Evolutionary conservation across 2,888 invertebrate genomes (phyloP).

Genomic region (Teinopalpus imperialis): DNA sequence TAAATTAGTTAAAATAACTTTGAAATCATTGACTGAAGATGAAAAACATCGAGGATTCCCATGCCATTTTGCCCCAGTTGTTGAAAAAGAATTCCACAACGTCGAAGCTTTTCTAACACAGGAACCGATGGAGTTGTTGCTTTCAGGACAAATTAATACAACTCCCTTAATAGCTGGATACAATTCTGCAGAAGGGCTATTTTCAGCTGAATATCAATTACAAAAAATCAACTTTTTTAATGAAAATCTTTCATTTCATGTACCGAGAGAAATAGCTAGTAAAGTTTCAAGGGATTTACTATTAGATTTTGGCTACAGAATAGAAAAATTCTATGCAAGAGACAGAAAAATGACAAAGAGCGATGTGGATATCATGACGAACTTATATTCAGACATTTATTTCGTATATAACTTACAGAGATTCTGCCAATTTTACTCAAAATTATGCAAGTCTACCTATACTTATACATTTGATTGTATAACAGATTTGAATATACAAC

Average conservation of each 20-base stretch:
- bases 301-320: slow-evolving; percentile 33
- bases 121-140: slow-evolving; percentile 38
- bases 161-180: slow-evolving; percentile 46
- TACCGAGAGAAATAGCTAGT: slow-evolving; percentile 38
- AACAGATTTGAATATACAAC: slow-evolving; percentile 40
- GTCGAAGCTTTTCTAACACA: slow-evolving; percentile 41
- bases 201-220: slow-evolving; percentile 29
- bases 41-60: slow-evolving; percentile 41
- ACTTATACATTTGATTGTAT: slow-evolving; percentile 40
- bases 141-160: slow-evolving; percentile 34
- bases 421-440: slow-evolving; percentile 34
- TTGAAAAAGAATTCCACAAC: slow-evolving; percentile 43
- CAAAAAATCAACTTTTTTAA: slow-evolving; percentile 38
- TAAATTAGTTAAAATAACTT: slow-evolving; percentile 37
- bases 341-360: slow-evolving; percentile 32
- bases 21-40: slow-evolving; percentile 36
- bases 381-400: slow-evolving; percentile 33
- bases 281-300: slow-evolving; percentile 30
- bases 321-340: slow-evolving; percentile 39
- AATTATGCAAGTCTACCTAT: slow-evolving; percentile 29
- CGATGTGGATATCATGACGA: slow-evolving; percentile 28
- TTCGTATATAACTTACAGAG: slow-evolving; percentile 35
- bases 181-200: slow-evolving; percentile 43
- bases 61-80: slow-evolving; percentile 43
- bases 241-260: slow-evolving; percentile 34